Conservation (phyloP, 2,888 invertebrate species). For the Petrolisthes cinctipes region DNA sequence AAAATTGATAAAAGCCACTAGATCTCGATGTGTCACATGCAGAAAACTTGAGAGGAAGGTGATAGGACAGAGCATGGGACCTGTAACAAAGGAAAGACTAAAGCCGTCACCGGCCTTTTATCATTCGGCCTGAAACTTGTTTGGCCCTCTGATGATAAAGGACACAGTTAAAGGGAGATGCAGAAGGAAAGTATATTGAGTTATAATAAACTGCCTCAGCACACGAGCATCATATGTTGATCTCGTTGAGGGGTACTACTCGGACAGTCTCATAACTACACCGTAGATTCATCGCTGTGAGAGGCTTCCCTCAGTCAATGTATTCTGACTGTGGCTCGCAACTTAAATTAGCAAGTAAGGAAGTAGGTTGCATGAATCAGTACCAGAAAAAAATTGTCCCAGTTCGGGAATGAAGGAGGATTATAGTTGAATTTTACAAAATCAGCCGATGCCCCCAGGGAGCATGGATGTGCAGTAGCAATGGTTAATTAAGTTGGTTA, state of each 20-base stretch:
- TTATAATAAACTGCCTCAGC: background rate
- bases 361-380: background rate
- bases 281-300: background rate
- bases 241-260: background rate
- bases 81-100: background rate
- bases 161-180: background rate
- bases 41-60: background rate
- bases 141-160: background rate
- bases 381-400: too few relatives aligned
- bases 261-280: background rate
- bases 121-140: background rate
- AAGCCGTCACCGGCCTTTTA: background rate
- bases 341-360: background rate
- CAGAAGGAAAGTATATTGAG: background rate
- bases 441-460: background rate
- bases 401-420: background rate
- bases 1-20: slow-evolving; percentile 10
- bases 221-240: background rate
- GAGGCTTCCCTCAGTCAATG: background rate
- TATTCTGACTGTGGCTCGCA: background rate
- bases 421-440: background rate
- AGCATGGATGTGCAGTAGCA: background rate
- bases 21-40: slow-evolving; percentile 5
- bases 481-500: too few relatives aligned
- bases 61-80: slow-evolving; percentile 10